phyloP scores from a whole-genome alignment of 2,888 invertebrate genomes.

The Eubasilissa splendida region DNA sequence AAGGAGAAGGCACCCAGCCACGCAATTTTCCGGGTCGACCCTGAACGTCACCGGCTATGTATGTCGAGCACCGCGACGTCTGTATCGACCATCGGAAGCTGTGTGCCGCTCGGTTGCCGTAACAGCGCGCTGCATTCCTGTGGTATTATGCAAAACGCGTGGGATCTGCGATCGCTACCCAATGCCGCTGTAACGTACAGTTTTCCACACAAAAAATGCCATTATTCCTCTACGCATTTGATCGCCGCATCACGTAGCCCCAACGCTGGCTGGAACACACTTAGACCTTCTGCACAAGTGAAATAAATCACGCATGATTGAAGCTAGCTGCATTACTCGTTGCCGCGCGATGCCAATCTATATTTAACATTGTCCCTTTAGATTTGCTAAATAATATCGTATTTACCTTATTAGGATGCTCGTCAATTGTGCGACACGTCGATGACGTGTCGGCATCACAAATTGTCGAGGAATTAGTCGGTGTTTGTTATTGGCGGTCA shows the following conservation, averaged over 20 bases:
- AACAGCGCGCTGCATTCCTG: slow-evolving; percentile 13
- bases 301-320: slow-evolving; percentile 8
- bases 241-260: slow-evolving; percentile 32
- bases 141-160: slow-evolving; percentile 48
- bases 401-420: not conserved
- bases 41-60: no score
- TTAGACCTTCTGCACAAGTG: slow-evolving; percentile 16
- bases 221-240: slow-evolving; percentile 49
- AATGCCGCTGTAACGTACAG: slow-evolving; percentile 17
- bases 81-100: not conserved
- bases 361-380: not conserved
- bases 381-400: not conserved
- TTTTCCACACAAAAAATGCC: slow-evolving; percentile 51
- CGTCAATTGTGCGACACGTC: not conserved
- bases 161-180: slow-evolving; percentile 38
- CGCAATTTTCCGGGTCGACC: no score
- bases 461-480: not conserved
- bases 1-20: no score
- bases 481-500: slow-evolving; percentile 62
- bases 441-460: not conserved
- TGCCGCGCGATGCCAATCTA: slow-evolving; percentile 1
- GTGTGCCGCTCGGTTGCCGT: slow-evolving; percentile 14
- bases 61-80: no score
- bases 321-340: slow-evolving; percentile 29
- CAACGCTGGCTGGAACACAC: slow-evolving; percentile 22